Percentiles rank a stretch among this genome's conserved stretches.
Evolutionary conservation across 2,888 invertebrate species (phyloP).

Genomic region (Eremobia ochroleuca): DNA sequence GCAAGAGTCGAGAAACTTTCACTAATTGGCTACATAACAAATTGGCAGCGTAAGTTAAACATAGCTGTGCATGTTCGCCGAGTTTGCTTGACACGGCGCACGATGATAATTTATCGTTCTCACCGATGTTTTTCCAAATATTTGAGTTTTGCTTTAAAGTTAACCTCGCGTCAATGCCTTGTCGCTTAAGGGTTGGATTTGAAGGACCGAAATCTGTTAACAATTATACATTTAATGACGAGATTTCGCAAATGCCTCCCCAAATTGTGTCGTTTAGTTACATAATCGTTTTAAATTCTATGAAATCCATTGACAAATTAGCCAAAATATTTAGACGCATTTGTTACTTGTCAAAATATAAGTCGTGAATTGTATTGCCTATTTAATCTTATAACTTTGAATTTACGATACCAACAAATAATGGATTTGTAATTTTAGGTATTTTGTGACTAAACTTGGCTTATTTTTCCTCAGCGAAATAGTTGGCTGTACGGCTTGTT

Average conservation of each 20-base stretch:
- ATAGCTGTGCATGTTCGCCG: conserved; percentile 62
- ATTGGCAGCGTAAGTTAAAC: conserved; percentile 73
- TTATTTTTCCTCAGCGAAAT: conserved; percentile 37
- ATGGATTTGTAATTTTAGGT: background rate
- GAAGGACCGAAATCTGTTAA: conserved; percentile 54
- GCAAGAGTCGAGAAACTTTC: conserved; percentile 67
- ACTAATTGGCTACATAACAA: conserved; percentile 74
- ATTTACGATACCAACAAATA: conserved; percentile 14
- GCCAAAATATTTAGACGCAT: conserved; percentile 51
- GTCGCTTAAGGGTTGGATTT: conserved; percentile 44
- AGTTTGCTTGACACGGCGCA: conserved; percentile 53
- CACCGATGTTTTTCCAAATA: conserved; percentile 61
- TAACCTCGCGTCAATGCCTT: conserved; percentile 40
- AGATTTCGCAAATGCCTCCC: conserved; percentile 56
- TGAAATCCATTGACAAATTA: conserved; percentile 39
- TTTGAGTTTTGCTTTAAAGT: conserved; percentile 50
- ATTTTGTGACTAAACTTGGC: background rate
- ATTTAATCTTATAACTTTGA: conserved; percentile 20
- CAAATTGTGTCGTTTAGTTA: conserved; percentile 48
- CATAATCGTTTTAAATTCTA: conserved; percentile 46
- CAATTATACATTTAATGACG: conserved; percentile 58
- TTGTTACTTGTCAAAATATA: conserved; percentile 42
- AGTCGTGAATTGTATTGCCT: conserved; percentile 9
- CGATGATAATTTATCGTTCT: conserved; percentile 59
- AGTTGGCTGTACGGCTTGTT: conserved; percentile 26